Percentiles rank a stretch among this genome's conserved stretches.
Evolutionary conservation across 2,888 invertebrate species (phyloP).

Genomic region (Melanostoma mellinum): DNA sequence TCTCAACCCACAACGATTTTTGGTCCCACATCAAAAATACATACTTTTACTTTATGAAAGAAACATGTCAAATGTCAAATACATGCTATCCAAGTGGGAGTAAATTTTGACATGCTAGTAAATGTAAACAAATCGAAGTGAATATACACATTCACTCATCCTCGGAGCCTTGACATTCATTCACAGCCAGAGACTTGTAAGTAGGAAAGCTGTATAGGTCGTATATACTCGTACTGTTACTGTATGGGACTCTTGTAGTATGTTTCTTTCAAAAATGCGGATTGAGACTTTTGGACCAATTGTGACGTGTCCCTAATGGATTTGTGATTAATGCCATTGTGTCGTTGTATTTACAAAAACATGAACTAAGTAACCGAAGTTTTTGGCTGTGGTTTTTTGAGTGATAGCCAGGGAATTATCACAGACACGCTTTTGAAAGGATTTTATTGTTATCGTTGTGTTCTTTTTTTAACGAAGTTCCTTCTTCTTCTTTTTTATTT

Average conservation of each 20-base stretch:
- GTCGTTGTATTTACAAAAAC: conserved; percentile 41
- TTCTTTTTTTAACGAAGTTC: too few species aligned
- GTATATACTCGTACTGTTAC: too few species aligned
- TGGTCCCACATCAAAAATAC: neutral
- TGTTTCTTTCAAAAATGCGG: conserved; percentile 16
- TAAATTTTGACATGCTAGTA: conserved; percentile 47
- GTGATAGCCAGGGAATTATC: neutral
- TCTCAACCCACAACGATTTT: neutral
- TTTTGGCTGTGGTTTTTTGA: conserved; percentile 1
- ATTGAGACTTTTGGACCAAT: conserved; percentile 47
- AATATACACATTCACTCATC: neutral
- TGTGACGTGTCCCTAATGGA: conserved; percentile 52
- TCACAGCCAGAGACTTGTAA: conserved; percentile 14
- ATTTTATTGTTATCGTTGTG: conserved; percentile 12
- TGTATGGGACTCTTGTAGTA: neutral
- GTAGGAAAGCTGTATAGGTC: too few species aligned
- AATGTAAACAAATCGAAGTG: conserved; percentile 61
- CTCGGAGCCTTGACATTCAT: conserved; percentile 45
- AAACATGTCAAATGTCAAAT: conserved; percentile 61
- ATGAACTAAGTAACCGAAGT: conserved; percentile 24
- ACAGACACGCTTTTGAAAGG: conserved; percentile 16
- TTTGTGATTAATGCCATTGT: conserved; percentile 56
- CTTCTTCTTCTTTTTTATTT: too few species aligned
- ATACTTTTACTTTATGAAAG: conserved; percentile 1
- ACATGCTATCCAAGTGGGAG: conserved; percentile 44